Evolutionary conservation across 2,797 vertebrate genomes (phyloP).

Genomic region (Onychomys leucogaster): DNA sequence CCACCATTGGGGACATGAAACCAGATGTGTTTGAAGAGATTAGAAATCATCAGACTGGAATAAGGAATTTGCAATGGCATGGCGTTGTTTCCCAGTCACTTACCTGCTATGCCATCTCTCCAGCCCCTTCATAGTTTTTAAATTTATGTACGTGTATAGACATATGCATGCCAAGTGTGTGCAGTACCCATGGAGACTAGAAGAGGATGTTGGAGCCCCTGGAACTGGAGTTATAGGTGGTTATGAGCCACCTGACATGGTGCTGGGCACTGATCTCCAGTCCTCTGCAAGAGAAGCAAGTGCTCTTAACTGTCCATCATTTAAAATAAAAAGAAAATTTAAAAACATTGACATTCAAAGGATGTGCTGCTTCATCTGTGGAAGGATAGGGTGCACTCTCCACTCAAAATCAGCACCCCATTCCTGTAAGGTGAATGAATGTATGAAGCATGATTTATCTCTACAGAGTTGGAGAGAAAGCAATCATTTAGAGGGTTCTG

Average conservation of each 20-base stretch:
- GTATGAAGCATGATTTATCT: slow-evolving; percentile 84
- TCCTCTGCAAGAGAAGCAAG: not conserved
- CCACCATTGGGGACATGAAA: slow-evolving; percentile 67
- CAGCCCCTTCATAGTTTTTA: too few relatives aligned
- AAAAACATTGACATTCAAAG: slow-evolving; percentile 78
- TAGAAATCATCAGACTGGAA: slow-evolving; percentile 61
- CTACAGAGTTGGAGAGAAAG: slow-evolving; percentile 79
- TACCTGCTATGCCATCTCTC: slow-evolving; percentile 16
- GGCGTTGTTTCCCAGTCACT: slow-evolving; percentile 78
- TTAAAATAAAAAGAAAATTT: slow-evolving; percentile 75
- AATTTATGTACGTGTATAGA: not conserved
- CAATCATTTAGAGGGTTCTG: slow-evolving; percentile 81
- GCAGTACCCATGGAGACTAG: not conserved
- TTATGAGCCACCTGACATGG: too few relatives aligned
- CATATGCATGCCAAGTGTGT: not conserved
- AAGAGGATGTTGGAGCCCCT: not conserved
- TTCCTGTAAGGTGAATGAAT: slow-evolving; percentile 78
- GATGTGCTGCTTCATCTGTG: slow-evolving; percentile 67
- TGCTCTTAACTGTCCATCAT: slow-evolving; percentile 67
- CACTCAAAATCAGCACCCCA: slow-evolving; percentile 78
- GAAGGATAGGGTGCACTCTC: slow-evolving; percentile 50
- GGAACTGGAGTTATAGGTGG: not conserved
- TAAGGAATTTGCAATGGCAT: slow-evolving; percentile 66
- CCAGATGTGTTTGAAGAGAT: slow-evolving; percentile 73
- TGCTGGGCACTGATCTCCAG: not conserved